Base-by-base conservation (phyloP, 2,797 vertebrate genomes). In the Xenops minutus region DNA sequence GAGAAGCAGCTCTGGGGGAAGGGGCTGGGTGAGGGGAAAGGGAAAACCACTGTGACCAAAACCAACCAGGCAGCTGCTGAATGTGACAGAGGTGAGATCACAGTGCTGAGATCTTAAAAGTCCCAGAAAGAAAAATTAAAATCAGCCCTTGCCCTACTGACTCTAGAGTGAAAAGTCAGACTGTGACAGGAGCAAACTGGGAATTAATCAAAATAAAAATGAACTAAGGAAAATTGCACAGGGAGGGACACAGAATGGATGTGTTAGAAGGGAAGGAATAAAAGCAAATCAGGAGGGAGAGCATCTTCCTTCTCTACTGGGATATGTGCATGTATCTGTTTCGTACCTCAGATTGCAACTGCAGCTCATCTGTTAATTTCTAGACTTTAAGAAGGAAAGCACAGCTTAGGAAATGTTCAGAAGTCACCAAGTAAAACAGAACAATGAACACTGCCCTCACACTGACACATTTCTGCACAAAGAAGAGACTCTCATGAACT, bases 251-350 rank as follows among this genome's bases (percentile, higher is more conserved):
- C 16, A 62, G n/a, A 72, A 80, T 4, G 22, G 46, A 54, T 32
- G 39, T 17, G 43, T 10, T 18, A 18, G 9, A 71, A 71, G 36
- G 36, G 8, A 51, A 58, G 54, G 8, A 36, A 52, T 56, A 12
- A 30, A 32, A 7, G 36, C 59, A 61, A 8, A 52, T 7, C 13
- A 37, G 26, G 17, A 75, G 24, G 20, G 1, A 80, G 23, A 77
- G 48, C 54, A 78, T 12, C 36, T 73, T 80, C 71, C 36, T 73
- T 80, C 71, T 56, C 36, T 34, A 0, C 8, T 49, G 62, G 19
- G 74, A 5, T 12, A 7, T 1, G 15, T 22, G 34, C 16, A 24
- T 1, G 0, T 5, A 43, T 12, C 37, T 34, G 10, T 15, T 56
- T 71, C 49, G 52, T 8, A 12, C 4, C 4, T 20, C 29, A 6